phyloP scores from a whole-genome alignment of 64 coral and sea anemone species.

The Cladopsammia gracilis region DNA sequence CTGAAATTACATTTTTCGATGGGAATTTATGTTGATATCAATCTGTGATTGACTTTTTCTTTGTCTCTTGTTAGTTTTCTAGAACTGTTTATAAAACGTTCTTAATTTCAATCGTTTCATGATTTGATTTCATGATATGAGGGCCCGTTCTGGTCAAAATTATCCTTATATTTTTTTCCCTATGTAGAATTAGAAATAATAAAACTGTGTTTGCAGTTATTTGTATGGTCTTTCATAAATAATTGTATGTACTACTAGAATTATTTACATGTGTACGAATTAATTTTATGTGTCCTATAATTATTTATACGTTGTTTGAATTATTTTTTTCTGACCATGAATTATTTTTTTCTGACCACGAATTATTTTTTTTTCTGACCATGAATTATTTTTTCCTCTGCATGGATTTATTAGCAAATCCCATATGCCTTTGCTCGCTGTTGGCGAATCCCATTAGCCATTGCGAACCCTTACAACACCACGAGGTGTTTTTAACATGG shows the following conservation, averaged over 20 bases:
- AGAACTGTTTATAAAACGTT: no score
- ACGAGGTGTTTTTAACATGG: no score
- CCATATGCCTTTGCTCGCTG: background rate
- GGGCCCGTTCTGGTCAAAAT: slow-evolving; percentile 31
- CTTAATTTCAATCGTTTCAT: no score
- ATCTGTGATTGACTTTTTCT: no score
- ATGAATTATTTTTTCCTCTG: background rate
- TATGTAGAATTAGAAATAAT: slow-evolving; percentile 29
- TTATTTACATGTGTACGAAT: slow-evolving; percentile 54
- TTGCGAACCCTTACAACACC: no score
- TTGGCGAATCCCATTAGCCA: background rate
- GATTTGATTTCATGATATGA: no score
- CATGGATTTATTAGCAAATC: background rate
- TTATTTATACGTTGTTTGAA: slow-evolving; percentile 55
- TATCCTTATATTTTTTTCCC: slow-evolving; percentile 9
- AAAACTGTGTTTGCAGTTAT: slow-evolving; percentile 66
- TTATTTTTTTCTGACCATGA: no score
- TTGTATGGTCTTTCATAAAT: slow-evolving; percentile 50
- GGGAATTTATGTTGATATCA: no score
- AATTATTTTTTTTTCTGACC: background rate
- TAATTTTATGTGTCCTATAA: slow-evolving; percentile 59
- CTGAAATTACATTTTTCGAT: no score
- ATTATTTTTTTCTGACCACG: no score
- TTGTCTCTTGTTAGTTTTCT: no score
- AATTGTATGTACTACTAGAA: slow-evolving; percentile 56